Base-by-base conservation (phyloP, 1,140 invertebrate species). In the Drosophila subobscura region DNA sequence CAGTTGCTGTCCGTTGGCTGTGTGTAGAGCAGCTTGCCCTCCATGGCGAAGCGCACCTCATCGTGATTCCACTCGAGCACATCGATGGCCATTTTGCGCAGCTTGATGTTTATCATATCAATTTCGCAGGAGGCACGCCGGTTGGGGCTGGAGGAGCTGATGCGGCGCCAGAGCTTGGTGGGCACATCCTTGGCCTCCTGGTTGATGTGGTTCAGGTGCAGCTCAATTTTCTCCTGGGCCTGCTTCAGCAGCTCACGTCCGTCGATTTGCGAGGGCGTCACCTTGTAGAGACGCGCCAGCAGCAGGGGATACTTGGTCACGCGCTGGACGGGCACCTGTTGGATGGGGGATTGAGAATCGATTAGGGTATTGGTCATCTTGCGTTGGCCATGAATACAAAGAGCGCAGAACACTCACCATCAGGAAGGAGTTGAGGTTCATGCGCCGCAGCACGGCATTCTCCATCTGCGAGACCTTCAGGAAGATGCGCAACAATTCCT, bases 381-480 rank as follows among this genome's bases (percentile, higher is more conserved):
- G 8, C 7, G 7, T 23, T 33, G 14, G 40, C 5, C 33, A 37
- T 37, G 10, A 37, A 37, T 37, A 37, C 4, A 7, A 7, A 12
- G 0, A 37, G 33, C 10, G 16, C n/a, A n/a, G n/a, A 20, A 3
- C 4, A 54, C 89, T 93, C 93, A 98, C 97, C 97, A 99, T 99
- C 22, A 99, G 94, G 92, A 99, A 99, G 5, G 98, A 98, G 92
- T 98, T 98, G 14, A 99, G 94, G 92, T 98, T 98, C 97, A 99
- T 98, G 75, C 97, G 93, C 73, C 98, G 93, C 61, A 99, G 92
- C 37, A 98, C 95, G 0, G 96, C 94, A 89, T 99, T 99, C 91
- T 99, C 98, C 96, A 98, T 98, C 92, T 99, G 98, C 1, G 97
- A 98, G 14, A 98, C 98, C 90, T 96, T 95, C 7, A 99, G 93